phyloP scores from a whole-genome alignment of 1,140 invertebrate species.

The Asobara japonica region DNA sequence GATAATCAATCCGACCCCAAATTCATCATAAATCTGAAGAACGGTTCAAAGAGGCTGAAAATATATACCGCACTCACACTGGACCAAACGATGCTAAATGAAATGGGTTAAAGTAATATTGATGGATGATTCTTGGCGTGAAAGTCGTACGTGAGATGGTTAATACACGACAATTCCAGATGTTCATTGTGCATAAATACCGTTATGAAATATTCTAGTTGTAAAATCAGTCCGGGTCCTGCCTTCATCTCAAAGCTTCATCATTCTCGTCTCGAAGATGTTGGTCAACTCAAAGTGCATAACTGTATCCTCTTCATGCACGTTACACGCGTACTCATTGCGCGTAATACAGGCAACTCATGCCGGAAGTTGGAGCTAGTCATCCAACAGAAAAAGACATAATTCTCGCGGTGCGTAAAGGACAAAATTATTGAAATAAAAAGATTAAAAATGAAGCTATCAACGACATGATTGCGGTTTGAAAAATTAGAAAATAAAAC shows the following conservation, averaged over 20 bases:
- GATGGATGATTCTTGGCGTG: too few species aligned
- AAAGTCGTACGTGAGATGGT: too few species aligned
- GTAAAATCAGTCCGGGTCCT: conserved; percentile 47
- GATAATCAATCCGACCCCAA: too few species aligned
- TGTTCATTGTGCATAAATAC: conserved; percentile 45
- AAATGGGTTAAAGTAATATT: too few species aligned
- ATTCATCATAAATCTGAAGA: too few species aligned
- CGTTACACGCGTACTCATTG: conserved; percentile 31
- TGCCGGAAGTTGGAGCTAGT: conserved; percentile 25
- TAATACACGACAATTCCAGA: conserved; percentile 4
- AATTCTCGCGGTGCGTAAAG: not conserved
- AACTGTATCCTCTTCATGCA: conserved; percentile 50
- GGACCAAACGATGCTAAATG: too few species aligned
- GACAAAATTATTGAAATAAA: not conserved
- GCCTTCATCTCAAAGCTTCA: conserved; percentile 17
- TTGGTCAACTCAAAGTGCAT: conserved; percentile 35
- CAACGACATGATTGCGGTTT: too few species aligned
- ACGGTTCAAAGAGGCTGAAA: too few species aligned
- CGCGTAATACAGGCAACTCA: conserved; percentile 28
- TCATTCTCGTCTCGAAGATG: not conserved
- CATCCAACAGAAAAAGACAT: conserved; percentile 25
- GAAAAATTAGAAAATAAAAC: too few species aligned
- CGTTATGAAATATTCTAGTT: conserved; percentile 55
- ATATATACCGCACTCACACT: too few species aligned
- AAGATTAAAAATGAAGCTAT: too few species aligned